phyloP scores from a whole-genome alignment of 2,113 vertebrate genomes.

The Acanthochromis polyacanthus region DNA sequence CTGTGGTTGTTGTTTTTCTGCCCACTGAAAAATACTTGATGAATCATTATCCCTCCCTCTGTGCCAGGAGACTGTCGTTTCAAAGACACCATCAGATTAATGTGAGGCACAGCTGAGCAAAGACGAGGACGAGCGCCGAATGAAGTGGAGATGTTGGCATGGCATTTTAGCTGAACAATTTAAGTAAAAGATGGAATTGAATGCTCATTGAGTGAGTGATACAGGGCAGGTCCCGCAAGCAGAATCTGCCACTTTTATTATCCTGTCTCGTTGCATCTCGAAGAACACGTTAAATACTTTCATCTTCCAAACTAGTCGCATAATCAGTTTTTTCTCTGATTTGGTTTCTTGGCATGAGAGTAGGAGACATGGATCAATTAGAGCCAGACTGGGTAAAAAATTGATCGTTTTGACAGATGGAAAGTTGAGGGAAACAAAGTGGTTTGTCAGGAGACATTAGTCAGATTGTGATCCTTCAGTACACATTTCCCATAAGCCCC shows the following conservation, averaged over 20 bases:
- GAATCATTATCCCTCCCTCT: slow-evolving; percentile 60
- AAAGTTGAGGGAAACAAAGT: slow-evolving; percentile 29
- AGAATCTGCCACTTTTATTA: slow-evolving; percentile 25
- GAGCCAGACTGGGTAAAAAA: slow-evolving; percentile 29
- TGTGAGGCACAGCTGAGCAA: slow-evolving; percentile 29
- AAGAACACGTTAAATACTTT: slow-evolving; percentile 13
- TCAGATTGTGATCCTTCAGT: slow-evolving; percentile 39
- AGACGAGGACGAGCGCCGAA: slow-evolving; percentile 30
- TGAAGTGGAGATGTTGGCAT: slow-evolving; percentile 17
- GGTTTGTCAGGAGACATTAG: slow-evolving; percentile 55
- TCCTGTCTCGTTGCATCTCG: slow-evolving; percentile 6
- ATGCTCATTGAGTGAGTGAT: slow-evolving; percentile 34
- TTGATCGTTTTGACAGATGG: slow-evolving; percentile 42
- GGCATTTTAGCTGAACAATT: slow-evolving; percentile 41
- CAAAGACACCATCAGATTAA: slow-evolving; percentile 52
- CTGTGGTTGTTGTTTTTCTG: slow-evolving; percentile 50
- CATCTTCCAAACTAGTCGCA: slow-evolving; percentile 12
- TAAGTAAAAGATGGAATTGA: slow-evolving; percentile 49
- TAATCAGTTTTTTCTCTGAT: slow-evolving; percentile 4
- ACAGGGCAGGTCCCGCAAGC: neutral
- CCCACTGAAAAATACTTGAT: slow-evolving; percentile 57
- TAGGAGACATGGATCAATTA: slow-evolving; percentile 44
- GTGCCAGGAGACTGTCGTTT: slow-evolving; percentile 54
- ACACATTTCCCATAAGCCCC: slow-evolving; percentile 47
- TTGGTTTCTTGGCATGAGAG: slow-evolving; percentile 3